phyloP scores from a whole-genome alignment of 2,888 invertebrate genomes.

The Serripes groenlandicus region DNA sequence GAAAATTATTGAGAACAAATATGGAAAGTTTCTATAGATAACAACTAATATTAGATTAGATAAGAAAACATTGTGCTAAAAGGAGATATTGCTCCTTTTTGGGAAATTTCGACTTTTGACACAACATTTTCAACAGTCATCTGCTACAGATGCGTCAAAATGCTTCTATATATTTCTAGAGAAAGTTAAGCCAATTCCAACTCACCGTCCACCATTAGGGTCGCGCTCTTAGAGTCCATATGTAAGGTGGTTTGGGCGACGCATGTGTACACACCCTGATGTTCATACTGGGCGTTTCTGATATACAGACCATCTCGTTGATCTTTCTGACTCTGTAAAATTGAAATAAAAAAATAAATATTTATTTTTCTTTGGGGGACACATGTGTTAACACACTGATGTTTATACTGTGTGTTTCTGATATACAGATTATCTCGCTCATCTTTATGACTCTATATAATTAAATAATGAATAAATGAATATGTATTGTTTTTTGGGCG shows the following conservation, averaged over 20 bases:
- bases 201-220: slow-evolving; percentile 69
- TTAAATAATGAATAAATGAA: too few relatives aligned
- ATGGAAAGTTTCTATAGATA: too few relatives aligned
- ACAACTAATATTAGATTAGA: too few relatives aligned
- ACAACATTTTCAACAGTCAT: too few relatives aligned
- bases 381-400: slow-evolving; percentile 96
- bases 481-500: too few relatives aligned
- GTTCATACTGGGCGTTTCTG: slow-evolving; percentile 93
- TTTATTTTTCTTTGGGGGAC: slow-evolving; percentile 86
- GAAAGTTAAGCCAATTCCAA: too few relatives aligned
- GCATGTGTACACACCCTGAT: slow-evolving; percentile 96
- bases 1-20: too few relatives aligned
- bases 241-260: slow-evolving; percentile 91
- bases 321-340: slow-evolving; percentile 71
- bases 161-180: too few relatives aligned
- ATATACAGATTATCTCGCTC: slow-evolving; percentile 86
- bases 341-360: slow-evolving; percentile 1
- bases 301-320: slow-evolving; percentile 86
- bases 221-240: slow-evolving; percentile 60
- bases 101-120: too few relatives aligned
- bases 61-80: too few relatives aligned
- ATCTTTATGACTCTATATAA: slow-evolving; percentile 73
- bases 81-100: too few relatives aligned
- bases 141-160: too few relatives aligned
- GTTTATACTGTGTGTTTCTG: slow-evolving; percentile 93